Evolutionary conservation across 2,113 vertebrate genomes (phyloP).

Genomic region (Scolopax mira): DNA sequence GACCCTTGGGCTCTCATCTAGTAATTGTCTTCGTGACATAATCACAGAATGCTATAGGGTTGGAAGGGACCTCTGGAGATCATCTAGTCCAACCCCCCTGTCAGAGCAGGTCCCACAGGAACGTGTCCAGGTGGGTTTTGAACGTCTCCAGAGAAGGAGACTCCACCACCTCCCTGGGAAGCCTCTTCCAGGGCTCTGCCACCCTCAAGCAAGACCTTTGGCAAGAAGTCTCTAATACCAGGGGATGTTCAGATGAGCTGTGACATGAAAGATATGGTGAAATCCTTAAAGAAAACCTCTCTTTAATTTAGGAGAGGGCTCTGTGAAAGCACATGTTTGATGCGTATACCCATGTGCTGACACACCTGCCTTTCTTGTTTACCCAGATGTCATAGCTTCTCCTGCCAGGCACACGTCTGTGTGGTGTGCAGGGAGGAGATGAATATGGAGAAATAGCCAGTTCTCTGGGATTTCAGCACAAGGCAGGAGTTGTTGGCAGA

Average conservation of each 20-base stretch:
- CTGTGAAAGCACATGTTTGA: neutral
- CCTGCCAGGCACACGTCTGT: accelerated
- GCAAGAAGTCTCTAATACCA: neutral
- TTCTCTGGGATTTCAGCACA: neutral
- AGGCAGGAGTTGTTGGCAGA: neutral
- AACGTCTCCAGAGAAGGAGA: too few relatives aligned
- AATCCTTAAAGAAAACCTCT: neutral
- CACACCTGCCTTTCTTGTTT: neutral
- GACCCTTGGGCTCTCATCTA: neutral
- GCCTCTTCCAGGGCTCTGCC: too few relatives aligned
- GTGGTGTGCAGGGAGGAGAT: neutral
- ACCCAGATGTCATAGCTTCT: neutral
- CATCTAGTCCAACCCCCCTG: too few relatives aligned
- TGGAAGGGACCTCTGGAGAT: too few relatives aligned
- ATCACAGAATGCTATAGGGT: too few relatives aligned
- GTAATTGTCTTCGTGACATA: neutral
- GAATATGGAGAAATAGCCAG: neutral
- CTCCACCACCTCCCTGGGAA: too few relatives aligned
- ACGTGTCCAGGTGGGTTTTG: too few relatives aligned
- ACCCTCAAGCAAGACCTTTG: neutral
- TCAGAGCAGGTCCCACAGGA: too few relatives aligned
- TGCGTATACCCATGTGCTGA: accelerated
- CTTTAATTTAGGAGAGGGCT: neutral
- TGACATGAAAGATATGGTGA: neutral
- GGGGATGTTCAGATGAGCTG: neutral